Evolutionary conservation across 2,797 vertebrate species (phyloP), one percentile per base, ranked within the genome.

Genomic region (Acestrorhynchus altus): DNA sequence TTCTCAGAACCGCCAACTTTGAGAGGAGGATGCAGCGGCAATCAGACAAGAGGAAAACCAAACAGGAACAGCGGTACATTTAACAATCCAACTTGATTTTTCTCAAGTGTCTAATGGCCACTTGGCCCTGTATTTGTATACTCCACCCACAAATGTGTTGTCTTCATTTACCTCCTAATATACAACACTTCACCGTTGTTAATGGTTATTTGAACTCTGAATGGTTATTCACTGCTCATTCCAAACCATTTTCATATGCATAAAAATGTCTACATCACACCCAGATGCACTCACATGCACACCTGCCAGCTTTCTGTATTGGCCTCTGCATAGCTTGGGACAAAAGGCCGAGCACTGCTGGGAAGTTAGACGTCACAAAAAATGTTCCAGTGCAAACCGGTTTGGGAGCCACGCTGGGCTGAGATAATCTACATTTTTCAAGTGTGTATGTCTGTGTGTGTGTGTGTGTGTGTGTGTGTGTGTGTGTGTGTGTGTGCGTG

Each of bases 51-150:
- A 88, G 86, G 40, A 91, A 87, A 77, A 83, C 90, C 13, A 95
- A 95, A 78, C 97, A 98, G 85, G 95, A 98, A 16, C 94, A 97
- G 77, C 94, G 98, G 98, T 97, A 70, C 24, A 8, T 67, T 42
- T 24, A n/a, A 52, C 31, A n/a, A 51, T 49, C 44, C 12, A 15
- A 47, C 26, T 67, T 7, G n/a, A 26, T 18, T 9, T 7, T 28
- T 47, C 13, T 46, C 22, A 44, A 24, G 24, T 22, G 8, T 42
- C 35, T 40, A 22, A 13, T 42, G 1, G 20, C 39, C 1, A 49
- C 20, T 47, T 28, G 18, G 18, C 35, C 20, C 24, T 59, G 40
- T 16, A 35, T 71, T 47, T 54, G n/a, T 52, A 40, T 20, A 10
- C 6, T 56, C 20, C 2, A 11, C 26, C 10, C 8, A 39, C 60